Base-by-base conservation (phyloP, 2,113 vertebrate species). In the Eidolon helvum region DNA sequence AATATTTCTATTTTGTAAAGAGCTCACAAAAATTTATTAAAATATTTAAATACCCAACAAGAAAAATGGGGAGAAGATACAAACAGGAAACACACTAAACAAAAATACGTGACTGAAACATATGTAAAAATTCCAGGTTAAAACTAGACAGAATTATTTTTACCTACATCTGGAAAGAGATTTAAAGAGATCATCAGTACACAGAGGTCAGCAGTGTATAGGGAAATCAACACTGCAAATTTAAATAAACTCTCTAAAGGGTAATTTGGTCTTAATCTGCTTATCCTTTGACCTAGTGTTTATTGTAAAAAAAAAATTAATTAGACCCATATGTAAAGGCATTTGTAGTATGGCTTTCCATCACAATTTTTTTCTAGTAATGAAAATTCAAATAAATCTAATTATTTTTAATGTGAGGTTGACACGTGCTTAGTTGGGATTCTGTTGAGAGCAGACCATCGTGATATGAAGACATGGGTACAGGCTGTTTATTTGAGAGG, bases 121-220 rank as follows among this genome's bases (percentile, higher is more conserved):
- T 35, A 65, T 8, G 48, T 19, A 79, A 95, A 95, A 96, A 74
- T 80, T 78, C 93, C 14, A 95, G 55, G 48, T 77, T 69, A 91
- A 85, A 72, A 50, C 3, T 12, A 71, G 6, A 78, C 57, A 82
- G 14, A 75, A 26, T 55, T 72, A 61, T 83, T 85, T 72, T 53
- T 77, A 87, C 10, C 38, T 5, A 33, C 55, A 28, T 65, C 33
- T 69, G n/a, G 6, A 35, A 96, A 94, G 50, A 85, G 71, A 92
- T 30, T 69, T 75, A 28, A 86, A 95, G 72, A 93, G 19, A 19
- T 53, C 90, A 19, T 53, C 90, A 43, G 65, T 55, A 50, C 38
- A 22, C 69, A 68, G 74, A 21, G 16, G 45, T 87, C 72, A 95
- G 38, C 15, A 78, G 18, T 79, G 19, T 40, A 53, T 7, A 96